Evolutionary conservation across 2,797 vertebrate species (phyloP).

Genomic region (Neosilurus mollespiculum): DNA sequence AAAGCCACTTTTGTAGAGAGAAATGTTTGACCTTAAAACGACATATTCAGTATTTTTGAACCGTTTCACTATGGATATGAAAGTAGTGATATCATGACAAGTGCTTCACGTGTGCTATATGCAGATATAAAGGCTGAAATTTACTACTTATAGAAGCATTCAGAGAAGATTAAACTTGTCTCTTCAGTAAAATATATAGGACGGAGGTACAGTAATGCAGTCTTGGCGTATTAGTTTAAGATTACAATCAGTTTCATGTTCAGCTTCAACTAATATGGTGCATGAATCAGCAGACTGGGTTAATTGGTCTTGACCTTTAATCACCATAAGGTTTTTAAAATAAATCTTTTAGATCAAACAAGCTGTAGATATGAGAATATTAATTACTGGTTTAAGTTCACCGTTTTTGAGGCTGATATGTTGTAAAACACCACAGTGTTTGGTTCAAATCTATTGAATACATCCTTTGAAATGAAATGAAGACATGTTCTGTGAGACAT

Average conservation of each 20-base stretch:
- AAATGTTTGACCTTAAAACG: slow-evolving; percentile 17
- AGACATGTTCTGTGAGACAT: neutral
- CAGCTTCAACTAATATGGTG: too few species aligned
- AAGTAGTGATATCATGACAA: slow-evolving; percentile 2
- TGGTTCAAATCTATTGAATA: slow-evolving; percentile 31
- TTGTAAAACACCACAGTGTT: neutral
- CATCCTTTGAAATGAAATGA: slow-evolving; percentile 2
- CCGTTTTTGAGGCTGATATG: neutral
- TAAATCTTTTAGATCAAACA: neutral
- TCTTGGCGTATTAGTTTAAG: neutral
- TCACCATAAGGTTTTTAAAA: neutral
- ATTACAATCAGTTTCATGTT: neutral
- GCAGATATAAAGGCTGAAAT: neutral
- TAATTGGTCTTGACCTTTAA: neutral
- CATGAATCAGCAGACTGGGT: neutral
- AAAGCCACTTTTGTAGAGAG: slow-evolving; percentile 34
- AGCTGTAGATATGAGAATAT: neutral
- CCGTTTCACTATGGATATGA: neutral
- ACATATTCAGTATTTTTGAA: slow-evolving; percentile 29
- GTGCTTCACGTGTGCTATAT: neutral
- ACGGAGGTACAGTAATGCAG: neutral
- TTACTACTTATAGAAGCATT: neutral
- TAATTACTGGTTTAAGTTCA: neutral
- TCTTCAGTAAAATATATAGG: neutral
- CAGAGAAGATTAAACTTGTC: neutral